Evolutionary conservation across 2,888 invertebrate species (phyloP), one percentile per base, ranked within the genome.

Genomic region (Romanomermis culicivorax): DNA sequence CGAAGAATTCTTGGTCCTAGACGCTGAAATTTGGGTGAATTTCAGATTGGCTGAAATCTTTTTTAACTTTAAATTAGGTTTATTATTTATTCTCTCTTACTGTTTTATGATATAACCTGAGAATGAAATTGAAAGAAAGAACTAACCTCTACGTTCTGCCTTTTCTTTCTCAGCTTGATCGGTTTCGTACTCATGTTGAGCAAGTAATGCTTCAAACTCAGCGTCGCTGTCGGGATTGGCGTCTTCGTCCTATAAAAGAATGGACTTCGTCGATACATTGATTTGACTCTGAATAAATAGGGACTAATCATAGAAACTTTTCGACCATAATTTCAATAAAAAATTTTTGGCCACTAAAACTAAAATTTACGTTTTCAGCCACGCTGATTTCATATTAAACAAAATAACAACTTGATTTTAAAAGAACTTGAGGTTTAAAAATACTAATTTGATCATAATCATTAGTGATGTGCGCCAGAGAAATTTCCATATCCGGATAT

Each of bases 181-280:
- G 50, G 69, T 65, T n/a, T 71, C 65, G 55, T 69, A 59, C 45
- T 73, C 72, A 4, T 72, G 72, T 58, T 72, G 72, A 54, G 72
- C 70, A 53, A 97, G 70, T 82, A 95, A 89, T 66, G 91, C 85
- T 66, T 97, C 97, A 71, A 97, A 97, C 70, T 97, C 95, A 56
- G 91, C 85, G 70, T 97, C 97, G 0, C 91, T 91, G 71, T 95
- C 91, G 29, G 85, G 79, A 64, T 52, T 52, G 51, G 75, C 78
- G 63, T 86, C 86, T 30, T 67, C 73, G 55, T 71, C 70, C 66
- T 65, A 57, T 30, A 55, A n/a, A 23, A 56, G 23, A 50, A 52
- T 43, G 17, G 2, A 52, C 11, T 47, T 20, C 17, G 56, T 11
- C 17, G 11, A n/a, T n/a, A n/a, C n/a, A n/a, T n/a, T n/a, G n/a